Evolutionary conservation across 1,140 invertebrate genomes (phyloP), one percentile per base, ranked within the genome.

Genomic region (Zaprionus vittiger): DNA sequence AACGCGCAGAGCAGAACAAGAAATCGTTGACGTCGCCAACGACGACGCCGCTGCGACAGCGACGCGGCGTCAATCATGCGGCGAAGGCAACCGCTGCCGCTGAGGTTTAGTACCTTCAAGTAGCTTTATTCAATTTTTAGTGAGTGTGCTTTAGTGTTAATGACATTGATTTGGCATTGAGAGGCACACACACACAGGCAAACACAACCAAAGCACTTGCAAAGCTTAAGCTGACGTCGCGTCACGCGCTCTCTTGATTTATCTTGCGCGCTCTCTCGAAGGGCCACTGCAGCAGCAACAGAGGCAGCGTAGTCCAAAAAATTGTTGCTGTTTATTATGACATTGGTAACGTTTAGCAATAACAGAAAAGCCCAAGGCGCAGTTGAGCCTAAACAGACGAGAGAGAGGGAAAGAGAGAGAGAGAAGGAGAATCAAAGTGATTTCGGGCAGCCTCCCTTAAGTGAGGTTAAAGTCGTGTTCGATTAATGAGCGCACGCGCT

Each of bases 101-200:
- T 61, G 70, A 77, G 69, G 66, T 78, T 84, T 80, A 83, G 81
- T 80, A 81, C 82, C 70, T 59, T 68, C 70, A 74, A 80, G 78
- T 71, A 70, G 84, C 81, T 87, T 87, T 87, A 79, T 81, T 84
- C 81, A 89, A 90, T 89, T 82, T 90, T 90, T 90, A 89, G 81
- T 90, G 81, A 84, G 83, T 87, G 81, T 89, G 84, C 74, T 83
- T 87, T 90, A 89, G 80, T 89, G 84, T 89, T 89, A 90, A 89
- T 89, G 84, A 89, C 84, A 90, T 89, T 90, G 84, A 89, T 89
- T 89, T 89, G 84, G 84, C 84, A 89, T 89, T 89, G 84, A 81
- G 64, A 73, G 34, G n/a, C 64, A 69, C 71, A 63, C 69, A 67
- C 75, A 82, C 49, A 55, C 63, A 73, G 31, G 9, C 44, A 41